Evolutionary conservation across 2,797 vertebrate species (phyloP).

Genomic region (Taeniopygia guttata): DNA sequence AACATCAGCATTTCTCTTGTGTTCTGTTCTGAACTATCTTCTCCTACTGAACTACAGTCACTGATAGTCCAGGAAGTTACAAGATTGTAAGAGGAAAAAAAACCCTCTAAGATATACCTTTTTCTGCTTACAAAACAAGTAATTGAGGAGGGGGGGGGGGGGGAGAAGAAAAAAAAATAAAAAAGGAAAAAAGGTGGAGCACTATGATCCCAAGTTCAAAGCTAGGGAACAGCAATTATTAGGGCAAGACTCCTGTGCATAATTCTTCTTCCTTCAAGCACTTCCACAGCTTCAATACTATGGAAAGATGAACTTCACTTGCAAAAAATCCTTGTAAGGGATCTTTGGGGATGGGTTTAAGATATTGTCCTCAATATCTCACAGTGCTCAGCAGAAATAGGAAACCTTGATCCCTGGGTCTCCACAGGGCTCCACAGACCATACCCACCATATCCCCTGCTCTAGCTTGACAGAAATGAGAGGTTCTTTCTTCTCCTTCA

Average conservation of each 20-base stretch:
- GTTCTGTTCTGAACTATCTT: not conserved
- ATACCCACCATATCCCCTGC: not conserved
- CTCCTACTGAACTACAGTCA: not conserved
- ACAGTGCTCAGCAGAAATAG: fast-evolving
- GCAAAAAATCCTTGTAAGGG: not conserved
- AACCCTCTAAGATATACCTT: fast-evolving
- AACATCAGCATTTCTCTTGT: not conserved
- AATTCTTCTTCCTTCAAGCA: not conserved
- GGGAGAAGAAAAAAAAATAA: fast-evolving
- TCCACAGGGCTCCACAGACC: not conserved
- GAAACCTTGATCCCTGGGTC: not conserved
- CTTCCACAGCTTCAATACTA: not conserved
- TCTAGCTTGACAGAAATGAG: not conserved
- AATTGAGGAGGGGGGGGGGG: fast-evolving
- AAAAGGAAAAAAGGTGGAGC: not conserved
- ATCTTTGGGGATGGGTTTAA: not conserved
- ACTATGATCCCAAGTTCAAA: not conserved
- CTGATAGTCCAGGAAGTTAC: not conserved
- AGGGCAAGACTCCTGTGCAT: not conserved
- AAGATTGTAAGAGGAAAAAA: not conserved
- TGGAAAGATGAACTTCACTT: not conserved
- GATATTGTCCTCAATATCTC: not conserved
- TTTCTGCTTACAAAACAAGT: not conserved
- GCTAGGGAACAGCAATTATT: not conserved
- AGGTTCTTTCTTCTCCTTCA: not conserved